These are phyloP conservation scores for Drosophila nr. fundita DNA, from an alignment of 2,888 invertebrate genomes.

Conservation along the genomic window DNA sequence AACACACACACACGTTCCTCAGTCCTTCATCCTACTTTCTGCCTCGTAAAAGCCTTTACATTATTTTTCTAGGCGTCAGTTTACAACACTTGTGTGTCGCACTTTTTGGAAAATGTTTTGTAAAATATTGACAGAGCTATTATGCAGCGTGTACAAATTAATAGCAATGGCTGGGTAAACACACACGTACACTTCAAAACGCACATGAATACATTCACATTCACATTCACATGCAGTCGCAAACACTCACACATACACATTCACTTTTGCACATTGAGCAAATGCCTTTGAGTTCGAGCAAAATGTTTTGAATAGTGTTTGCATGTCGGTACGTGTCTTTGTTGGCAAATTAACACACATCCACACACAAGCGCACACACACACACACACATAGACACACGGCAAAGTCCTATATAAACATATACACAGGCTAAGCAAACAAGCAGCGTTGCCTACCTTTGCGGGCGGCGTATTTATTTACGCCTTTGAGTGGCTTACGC, in stretches of 20 bases:
- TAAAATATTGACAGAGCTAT: constrained; percentile 76
- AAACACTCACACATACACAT: constrained; percentile 3
- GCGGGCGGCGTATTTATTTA: constrained; percentile 70
- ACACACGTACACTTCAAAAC: constrained; percentile 38
- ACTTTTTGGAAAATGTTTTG: constrained; percentile 66
- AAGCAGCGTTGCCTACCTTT: constrained; percentile 64
- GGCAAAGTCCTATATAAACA: constrained; percentile 66
- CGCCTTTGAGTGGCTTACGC: constrained; percentile 61
- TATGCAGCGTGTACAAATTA: constrained; percentile 73
- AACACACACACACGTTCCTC: neutral
- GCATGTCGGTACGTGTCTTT: constrained; percentile 73
- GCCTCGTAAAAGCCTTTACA: neutral
- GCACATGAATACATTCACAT: constrained; percentile 21
- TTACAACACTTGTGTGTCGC: constrained; percentile 44
- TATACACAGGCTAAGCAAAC: constrained; percentile 60
- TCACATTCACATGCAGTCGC: constrained; percentile 31
- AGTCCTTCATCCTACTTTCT: neutral
- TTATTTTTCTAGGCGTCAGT: constrained; percentile 30
- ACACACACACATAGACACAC: constrained; percentile 12
- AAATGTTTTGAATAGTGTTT: constrained; percentile 73
- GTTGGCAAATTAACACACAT: constrained; percentile 75
- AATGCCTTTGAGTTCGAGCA: constrained; percentile 59
- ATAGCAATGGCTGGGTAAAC: constrained; percentile 70
- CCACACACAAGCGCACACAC: constrained; percentile 18
- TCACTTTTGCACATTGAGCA: constrained; percentile 23